phyloP scores from a whole-genome alignment of 2,888 invertebrate species.

The Octonoba sinensis region DNA sequence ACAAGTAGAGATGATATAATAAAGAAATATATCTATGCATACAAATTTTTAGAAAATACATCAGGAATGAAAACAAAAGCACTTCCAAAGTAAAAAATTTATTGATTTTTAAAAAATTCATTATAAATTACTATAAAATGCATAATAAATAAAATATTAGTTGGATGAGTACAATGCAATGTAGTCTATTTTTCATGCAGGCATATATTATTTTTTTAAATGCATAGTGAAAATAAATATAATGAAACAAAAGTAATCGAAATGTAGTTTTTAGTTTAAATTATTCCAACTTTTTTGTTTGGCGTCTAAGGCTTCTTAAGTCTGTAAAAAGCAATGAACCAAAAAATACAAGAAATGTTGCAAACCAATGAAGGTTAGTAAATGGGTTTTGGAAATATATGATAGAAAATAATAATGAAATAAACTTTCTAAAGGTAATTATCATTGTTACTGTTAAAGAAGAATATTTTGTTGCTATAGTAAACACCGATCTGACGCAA shows the following conservation, averaged over 20 bases:
- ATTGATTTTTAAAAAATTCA: background rate
- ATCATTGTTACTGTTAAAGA: conserved; percentile 95
- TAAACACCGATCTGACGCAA: conserved; percentile 95
- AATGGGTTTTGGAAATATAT: conserved; percentile 95
- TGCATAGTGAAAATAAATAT: background rate
- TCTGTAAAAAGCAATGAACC: conserved; percentile 95
- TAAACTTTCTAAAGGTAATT: conserved; percentile 94
- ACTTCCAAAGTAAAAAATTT: no score
- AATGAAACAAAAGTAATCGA: background rate
- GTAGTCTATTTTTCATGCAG: no score
- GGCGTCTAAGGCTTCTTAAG: conserved; percentile 35
- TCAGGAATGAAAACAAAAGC: no score
- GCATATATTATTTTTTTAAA: no score
- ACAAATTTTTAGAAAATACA: no score
- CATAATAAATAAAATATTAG: background rate
- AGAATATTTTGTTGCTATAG: conserved; percentile 91
- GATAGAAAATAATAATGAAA: conserved; percentile 94
- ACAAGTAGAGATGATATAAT: no score
- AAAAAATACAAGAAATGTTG: conserved; percentile 88
- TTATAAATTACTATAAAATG: background rate
- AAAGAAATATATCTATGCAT: no score
- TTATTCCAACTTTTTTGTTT: conserved; percentile 16
- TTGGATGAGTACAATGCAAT: background rate
- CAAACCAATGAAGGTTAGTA: conserved; percentile 90
- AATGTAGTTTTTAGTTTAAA: background rate